These are phyloP conservation scores for Okapia johnstoni DNA, from an alignment of 2,113 vertebrate species.

Conservation along the genomic window DNA sequence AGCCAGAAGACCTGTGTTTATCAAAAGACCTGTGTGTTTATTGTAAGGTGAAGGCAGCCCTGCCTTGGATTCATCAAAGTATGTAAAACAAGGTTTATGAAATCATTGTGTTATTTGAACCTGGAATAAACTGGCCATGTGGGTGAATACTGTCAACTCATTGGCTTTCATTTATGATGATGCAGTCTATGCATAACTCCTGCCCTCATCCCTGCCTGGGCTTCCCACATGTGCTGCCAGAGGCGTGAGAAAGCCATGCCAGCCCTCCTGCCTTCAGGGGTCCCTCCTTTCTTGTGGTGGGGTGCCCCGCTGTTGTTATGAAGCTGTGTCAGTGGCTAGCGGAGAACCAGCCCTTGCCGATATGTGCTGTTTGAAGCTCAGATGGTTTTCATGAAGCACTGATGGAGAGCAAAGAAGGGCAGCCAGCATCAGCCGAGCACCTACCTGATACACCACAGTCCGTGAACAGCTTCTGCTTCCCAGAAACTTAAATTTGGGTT, in stretches of 20 bases:
- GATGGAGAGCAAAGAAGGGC: not conserved
- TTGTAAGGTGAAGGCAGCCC: not conserved
- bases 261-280: not conserved
- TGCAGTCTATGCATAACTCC: not conserved
- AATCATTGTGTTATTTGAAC: not conserved
- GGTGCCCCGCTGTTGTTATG: not conserved
- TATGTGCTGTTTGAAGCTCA: not conserved
- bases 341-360: too few species aligned
- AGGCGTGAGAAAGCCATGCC: not conserved
- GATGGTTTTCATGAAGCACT: not conserved
- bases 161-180: not conserved
- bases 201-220: not conserved
- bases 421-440: not conserved
- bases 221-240: not conserved
- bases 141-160: not conserved
- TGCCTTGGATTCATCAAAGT: not conserved
- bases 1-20: not conserved
- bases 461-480: not conserved
- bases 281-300: not conserved
- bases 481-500: not conserved
- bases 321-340: not conserved
- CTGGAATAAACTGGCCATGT: conserved; percentile 51
- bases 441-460: not conserved
- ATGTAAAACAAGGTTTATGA: not conserved
- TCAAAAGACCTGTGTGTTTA: not conserved